Conservation (phyloP, 2,113 vertebrate genomes). For the Redunca redunca region DNA sequence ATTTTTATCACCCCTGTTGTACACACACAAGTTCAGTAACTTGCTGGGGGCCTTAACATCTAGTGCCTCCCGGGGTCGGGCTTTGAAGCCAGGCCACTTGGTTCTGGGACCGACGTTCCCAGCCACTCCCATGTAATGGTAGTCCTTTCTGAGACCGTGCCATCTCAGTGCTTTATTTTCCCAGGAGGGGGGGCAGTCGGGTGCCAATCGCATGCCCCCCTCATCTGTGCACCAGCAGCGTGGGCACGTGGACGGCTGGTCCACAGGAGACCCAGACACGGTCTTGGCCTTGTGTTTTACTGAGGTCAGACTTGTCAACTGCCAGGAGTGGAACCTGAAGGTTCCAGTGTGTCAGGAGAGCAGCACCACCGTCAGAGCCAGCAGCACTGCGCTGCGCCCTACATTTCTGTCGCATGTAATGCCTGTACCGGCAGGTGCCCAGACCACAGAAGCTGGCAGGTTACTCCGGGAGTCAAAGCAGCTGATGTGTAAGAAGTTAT, state of each 20-base stretch:
- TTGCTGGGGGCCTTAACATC: background rate
- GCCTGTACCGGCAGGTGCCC: accelerated
- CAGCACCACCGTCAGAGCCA: accelerated
- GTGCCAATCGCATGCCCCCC: accelerated
- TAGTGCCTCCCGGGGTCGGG: accelerated
- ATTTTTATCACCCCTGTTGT: accelerated
- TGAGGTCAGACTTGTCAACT: accelerated
- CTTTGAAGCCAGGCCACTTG: background rate
- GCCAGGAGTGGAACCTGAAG: accelerated
- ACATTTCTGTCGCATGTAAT: accelerated
- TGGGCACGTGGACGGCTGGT: accelerated
- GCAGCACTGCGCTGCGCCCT: accelerated
- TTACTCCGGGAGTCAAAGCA: accelerated
- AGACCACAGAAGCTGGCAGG: accelerated
- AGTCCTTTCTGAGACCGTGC: too few species aligned
- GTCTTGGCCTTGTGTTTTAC: background rate
- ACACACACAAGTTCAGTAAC: too few species aligned
- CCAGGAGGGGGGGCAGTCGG: accelerated
- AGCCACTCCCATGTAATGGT: accelerated
- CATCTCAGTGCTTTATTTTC: accelerated
- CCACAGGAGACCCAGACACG: accelerated
- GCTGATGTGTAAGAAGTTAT: background rate
- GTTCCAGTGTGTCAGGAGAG: accelerated
- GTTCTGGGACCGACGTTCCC: too few species aligned
- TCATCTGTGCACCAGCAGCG: accelerated